Conservation (phyloP, 2,113 vertebrate genomes). For the Anhinga rufa region DNA sequence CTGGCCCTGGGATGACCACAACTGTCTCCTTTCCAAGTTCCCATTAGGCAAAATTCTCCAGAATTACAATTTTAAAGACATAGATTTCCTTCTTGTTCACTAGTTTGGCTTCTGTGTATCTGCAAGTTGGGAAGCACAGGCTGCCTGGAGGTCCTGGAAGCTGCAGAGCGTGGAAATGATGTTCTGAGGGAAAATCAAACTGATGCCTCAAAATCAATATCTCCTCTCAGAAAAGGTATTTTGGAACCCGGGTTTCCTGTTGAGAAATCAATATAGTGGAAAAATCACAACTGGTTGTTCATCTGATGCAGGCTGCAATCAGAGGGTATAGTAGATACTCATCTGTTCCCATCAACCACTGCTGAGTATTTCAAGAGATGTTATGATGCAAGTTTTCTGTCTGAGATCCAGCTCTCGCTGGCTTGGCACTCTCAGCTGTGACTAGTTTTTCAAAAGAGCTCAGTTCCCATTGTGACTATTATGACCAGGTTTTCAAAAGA, state of each 20-base stretch:
- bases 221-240: not conserved
- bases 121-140: not conserved
- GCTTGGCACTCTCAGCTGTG: not conserved
- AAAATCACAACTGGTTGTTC: not conserved
- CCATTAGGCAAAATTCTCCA: not conserved
- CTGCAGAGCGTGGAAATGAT: not conserved
- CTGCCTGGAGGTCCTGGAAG: not conserved
- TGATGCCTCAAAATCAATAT: not conserved
- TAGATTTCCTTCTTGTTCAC: not conserved
- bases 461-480: constrained; percentile 1
- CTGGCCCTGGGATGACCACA: not conserved
- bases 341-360: not conserved
- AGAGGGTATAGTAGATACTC: not conserved
- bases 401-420: not conserved
- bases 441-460: constrained; percentile 13
- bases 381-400: constrained; percentile 16
- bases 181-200: not conserved
- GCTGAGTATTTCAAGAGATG: not conserved
- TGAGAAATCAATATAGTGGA: not conserved
- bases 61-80: not conserved
- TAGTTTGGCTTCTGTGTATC: not conserved
- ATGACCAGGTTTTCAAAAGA: constrained; percentile 35
- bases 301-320: not conserved
- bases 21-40: not conserved
- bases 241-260: not conserved